Evolutionary conservation across 2,888 invertebrate species (phyloP).

Genomic region (Scaptomyza tumidula): DNA sequence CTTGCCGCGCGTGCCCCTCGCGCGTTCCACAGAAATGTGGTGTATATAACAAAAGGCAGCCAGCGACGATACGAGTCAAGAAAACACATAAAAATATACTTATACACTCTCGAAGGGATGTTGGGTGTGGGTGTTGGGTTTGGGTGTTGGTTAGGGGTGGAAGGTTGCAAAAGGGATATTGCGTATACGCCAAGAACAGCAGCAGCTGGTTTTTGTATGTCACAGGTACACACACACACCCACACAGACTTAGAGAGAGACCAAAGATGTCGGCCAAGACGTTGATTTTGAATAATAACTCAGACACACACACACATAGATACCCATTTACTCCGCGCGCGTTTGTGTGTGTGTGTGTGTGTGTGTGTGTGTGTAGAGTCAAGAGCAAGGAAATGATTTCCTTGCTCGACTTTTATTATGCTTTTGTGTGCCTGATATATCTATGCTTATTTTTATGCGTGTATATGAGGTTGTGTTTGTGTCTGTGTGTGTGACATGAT

Average conservation of each 20-base stretch:
- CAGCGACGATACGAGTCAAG: constrained; percentile 43
- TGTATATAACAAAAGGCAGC: constrained; percentile 49
- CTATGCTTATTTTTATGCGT: constrained; percentile 17
- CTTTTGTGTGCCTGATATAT: constrained; percentile 36
- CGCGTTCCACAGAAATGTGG: constrained; percentile 4
- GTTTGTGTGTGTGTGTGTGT: constrained; percentile 27
- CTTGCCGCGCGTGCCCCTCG: neutral
- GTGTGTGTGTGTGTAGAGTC: constrained; percentile 45
- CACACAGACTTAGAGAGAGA: constrained; percentile 17
- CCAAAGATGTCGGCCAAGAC: constrained; percentile 60
- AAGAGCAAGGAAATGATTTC: constrained; percentile 77
- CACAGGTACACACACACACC: constrained; percentile 51
- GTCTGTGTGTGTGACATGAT: constrained; percentile 73
- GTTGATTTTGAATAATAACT: constrained; percentile 69
- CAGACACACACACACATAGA: constrained; percentile 41
- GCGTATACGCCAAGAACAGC: constrained; percentile 59
- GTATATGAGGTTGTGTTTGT: constrained; percentile 31
- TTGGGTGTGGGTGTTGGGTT: neutral
- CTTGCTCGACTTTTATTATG: constrained; percentile 67
- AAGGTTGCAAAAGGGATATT: constrained; percentile 54
- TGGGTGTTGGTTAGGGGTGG: neutral
- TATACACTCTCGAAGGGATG: constrained; percentile 20
- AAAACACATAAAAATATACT: constrained; percentile 70
- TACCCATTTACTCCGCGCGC: constrained; percentile 5
- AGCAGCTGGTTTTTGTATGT: constrained; percentile 54